Percentiles rank a stretch among this genome's conserved stretches.
phyloP scores from a whole-genome alignment of 2,797 vertebrate species.

The Neoniphon sammara region DNA sequence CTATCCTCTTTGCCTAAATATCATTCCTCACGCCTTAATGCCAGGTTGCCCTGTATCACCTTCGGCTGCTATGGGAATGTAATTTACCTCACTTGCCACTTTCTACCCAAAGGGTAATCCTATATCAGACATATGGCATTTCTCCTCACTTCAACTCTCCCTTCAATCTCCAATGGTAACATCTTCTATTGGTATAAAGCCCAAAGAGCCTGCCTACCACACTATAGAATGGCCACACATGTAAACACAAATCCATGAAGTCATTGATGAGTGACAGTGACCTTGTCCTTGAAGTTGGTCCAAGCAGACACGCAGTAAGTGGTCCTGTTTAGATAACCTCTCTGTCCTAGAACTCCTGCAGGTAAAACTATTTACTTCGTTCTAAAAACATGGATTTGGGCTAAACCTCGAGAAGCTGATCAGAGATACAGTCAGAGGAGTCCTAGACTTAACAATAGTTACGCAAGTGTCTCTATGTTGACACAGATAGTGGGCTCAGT shows the following conservation, averaged over 20 bases:
- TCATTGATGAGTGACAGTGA: neutral
- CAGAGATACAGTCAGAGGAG: conserved; percentile 41
- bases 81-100: conserved; percentile 36
- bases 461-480: conserved; percentile 58
- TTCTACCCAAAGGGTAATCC: conserved; percentile 42
- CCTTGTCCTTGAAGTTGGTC: neutral
- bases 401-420: conserved; percentile 39
- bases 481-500: conserved; percentile 51
- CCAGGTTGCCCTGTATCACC: conserved; percentile 9
- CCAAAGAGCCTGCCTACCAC: neutral
- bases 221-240: neutral
- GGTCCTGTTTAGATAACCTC: neutral
- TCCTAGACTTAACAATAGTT: conserved; percentile 63
- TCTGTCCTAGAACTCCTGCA: conserved; percentile 15
- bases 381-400: conserved; percentile 42
- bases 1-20: conserved; percentile 42
- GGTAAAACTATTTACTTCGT: conserved; percentile 8
- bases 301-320: neutral
- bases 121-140: conserved; percentile 23
- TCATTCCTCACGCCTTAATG: conserved; percentile 14
- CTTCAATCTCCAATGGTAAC: conserved; percentile 21
- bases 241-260: conserved; percentile 12
- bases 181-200: conserved; percentile 39
- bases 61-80: conserved; percentile 7
- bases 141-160: conserved; percentile 32